Percentiles rank a stretch among this genome's conserved stretches.
phyloP scores from a whole-genome alignment of 2,888 invertebrate species.

The Siphonodentalium dalli region DNA sequence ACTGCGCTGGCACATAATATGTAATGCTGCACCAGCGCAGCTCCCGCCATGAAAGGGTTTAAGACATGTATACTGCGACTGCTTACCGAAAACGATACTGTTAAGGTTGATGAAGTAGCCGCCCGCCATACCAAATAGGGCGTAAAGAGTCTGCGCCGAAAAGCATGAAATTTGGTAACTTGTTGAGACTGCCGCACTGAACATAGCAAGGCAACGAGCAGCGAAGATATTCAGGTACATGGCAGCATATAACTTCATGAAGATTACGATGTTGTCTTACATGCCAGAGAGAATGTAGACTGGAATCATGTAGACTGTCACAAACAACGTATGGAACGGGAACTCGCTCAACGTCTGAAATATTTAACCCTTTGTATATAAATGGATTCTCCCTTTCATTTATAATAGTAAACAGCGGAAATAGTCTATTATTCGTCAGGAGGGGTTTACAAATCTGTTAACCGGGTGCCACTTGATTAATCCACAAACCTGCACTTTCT shows the following conservation, averaged over 20 bases:
- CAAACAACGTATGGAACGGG: slow-evolving; percentile 49
- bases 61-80: too few species aligned
- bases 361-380: too few species aligned
- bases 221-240: slow-evolving; percentile 46
- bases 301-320: slow-evolving; percentile 45
- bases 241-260: slow-evolving; percentile 44
- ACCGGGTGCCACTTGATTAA: too few species aligned
- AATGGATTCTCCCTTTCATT: too few species aligned
- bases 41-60: too few species aligned
- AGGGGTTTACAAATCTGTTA: too few species aligned
- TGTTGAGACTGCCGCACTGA: slow-evolving; percentile 44
- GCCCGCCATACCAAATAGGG: slow-evolving; percentile 48
- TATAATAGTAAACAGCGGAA: too few species aligned
- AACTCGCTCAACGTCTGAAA: slow-evolving; percentile 51
- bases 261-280: slow-evolving; percentile 38
- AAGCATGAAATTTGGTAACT: slow-evolving; percentile 49
- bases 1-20: too few species aligned
- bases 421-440: too few species aligned
- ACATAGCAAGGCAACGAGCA: slow-evolving; percentile 47
- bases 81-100: slow-evolving; percentile 49
- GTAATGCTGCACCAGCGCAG: too few species aligned
- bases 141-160: slow-evolving; percentile 50
- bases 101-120: slow-evolving; percentile 57
- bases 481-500: too few species aligned
- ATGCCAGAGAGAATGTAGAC: slow-evolving; percentile 51